Base-by-base conservation (phyloP, 2,888 invertebrate species). In the Phortica okadai region DNA sequence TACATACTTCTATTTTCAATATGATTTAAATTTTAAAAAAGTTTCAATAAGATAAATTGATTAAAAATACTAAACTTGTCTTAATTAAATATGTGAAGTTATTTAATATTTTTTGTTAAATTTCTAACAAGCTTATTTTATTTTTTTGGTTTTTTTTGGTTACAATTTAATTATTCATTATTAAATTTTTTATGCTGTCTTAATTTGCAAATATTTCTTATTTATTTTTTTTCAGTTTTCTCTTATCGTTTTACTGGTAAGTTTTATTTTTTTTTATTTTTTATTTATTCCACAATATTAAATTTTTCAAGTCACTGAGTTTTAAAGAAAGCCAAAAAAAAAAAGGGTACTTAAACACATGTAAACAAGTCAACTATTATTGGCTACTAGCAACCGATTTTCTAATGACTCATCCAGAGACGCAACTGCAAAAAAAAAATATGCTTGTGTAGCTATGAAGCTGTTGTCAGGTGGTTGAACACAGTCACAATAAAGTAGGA, bases 221-320 rank as follows among this genome's bases (percentile, higher is more conserved):
- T 62, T 79, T 78, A 56, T 77, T 41, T 70, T 74, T 77, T 86
- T 77, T 1, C 84, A 86, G 86, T 85, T 56, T 79, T 86, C 54
- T 74, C 84, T 42, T 80, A 66, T 75, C 82, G 85, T 6, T 76
- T 87, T 73, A 83, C 85, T 76, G 87, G 87, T 85, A 79, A 85
- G 87, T 86, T 45, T 44, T 58, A 59, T 77, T 54, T 74, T 10
- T 70, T 42, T 78, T 78, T 81, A 72, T 73, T 78, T 79, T 76
- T 21, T n/a, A 42, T 21, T 44, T 69, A 69, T 33, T 21, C 33
- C 62, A 73, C 64, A 64, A 75, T 44, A 59, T 10, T 69, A 75
- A 56, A 6, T 56, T 56, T 6, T 56, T 14, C 16, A 16, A 11
- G 7, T 56, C 11, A 16, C 7, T 70, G 67, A 41, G 44, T 66